phyloP scores from a whole-genome alignment of 2,797 vertebrate genomes.

The Hyperoplus lanceolatus region DNA sequence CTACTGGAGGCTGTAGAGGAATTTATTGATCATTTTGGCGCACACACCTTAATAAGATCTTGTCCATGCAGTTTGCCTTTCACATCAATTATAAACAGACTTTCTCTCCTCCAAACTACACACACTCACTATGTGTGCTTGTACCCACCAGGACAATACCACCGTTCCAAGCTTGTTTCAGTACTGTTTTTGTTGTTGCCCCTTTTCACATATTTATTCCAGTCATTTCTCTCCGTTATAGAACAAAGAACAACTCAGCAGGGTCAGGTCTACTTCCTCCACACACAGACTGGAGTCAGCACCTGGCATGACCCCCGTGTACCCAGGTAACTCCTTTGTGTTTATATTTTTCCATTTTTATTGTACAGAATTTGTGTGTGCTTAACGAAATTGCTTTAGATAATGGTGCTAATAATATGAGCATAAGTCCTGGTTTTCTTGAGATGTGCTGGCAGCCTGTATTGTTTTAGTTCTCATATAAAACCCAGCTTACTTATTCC shows the following conservation, averaged over 20 bases:
- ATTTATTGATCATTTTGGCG: conserved; percentile 66
- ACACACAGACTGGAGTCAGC: conserved; percentile 97
- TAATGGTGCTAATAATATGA: neutral
- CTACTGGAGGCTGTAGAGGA: conserved; percentile 52
- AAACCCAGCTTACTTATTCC: conserved; percentile 20
- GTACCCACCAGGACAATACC: conserved; percentile 30
- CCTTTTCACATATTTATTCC: neutral
- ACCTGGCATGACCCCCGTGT: conserved; percentile 97
- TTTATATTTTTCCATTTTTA: neutral
- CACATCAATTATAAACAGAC: conserved; percentile 65
- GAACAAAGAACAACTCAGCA: conserved; percentile 97
- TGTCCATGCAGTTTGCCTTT: conserved; percentile 56
- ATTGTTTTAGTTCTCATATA: conserved; percentile 28
- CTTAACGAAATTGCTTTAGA: neutral
- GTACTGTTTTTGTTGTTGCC: conserved; percentile 23
- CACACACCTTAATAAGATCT: conserved; percentile 54
- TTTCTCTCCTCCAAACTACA: conserved; percentile 54
- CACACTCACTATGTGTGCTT: conserved; percentile 36
- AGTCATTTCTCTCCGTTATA: conserved; percentile 72
- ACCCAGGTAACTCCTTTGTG: conserved; percentile 86
- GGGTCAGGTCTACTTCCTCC: conserved; percentile 96
- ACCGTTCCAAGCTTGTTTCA: conserved; percentile 15
- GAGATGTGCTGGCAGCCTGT: neutral
- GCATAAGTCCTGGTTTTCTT: neutral
- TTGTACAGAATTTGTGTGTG: neutral